Evolutionary conservation across 2,888 invertebrate genomes (phyloP).

Genomic region (Argynnis bischoffii): DNA sequence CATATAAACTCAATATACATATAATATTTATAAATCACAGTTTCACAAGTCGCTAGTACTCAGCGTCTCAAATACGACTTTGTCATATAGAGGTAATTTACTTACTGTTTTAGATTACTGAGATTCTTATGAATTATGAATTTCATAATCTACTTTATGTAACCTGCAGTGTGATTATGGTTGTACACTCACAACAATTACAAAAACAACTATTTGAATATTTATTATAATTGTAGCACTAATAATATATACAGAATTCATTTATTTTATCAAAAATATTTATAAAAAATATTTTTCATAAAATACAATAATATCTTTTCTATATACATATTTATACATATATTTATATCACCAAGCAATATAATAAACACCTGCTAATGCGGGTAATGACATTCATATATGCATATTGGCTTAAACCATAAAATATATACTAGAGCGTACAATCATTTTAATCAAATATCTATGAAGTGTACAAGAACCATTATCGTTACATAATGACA

Average conservation of each 20-base stretch:
- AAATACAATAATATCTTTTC: no score
- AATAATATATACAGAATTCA: no score
- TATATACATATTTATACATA: no score
- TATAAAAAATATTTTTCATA: no score
- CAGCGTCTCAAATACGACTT: not conserved
- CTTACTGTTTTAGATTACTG: slow-evolving; percentile 14
- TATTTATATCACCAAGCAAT: no score
- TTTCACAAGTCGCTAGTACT: slow-evolving; percentile 5
- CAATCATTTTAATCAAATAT: slow-evolving; percentile 14
- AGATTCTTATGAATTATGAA: slow-evolving; percentile 9
- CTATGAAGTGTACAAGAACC: slow-evolving; percentile 18
- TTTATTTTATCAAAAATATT: no score
- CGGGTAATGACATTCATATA: no score
- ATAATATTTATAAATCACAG: slow-evolving; percentile 9
- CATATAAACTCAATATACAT: slow-evolving; percentile 1
- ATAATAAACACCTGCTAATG: no score
- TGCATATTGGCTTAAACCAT: no score
- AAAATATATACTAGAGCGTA: not conserved
- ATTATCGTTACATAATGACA: slow-evolving; percentile 35
- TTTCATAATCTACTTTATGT: slow-evolving; percentile 9
- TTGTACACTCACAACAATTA: slow-evolving; percentile 2
- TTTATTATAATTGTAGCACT: no score
- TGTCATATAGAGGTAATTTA: not conserved
- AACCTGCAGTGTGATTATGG: slow-evolving; percentile 5
- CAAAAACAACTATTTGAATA: not conserved